These are phyloP conservation scores for Squalus acanthias DNA, from an alignment of 2,797 vertebrate genomes.

Conservation along the genomic window DNA sequence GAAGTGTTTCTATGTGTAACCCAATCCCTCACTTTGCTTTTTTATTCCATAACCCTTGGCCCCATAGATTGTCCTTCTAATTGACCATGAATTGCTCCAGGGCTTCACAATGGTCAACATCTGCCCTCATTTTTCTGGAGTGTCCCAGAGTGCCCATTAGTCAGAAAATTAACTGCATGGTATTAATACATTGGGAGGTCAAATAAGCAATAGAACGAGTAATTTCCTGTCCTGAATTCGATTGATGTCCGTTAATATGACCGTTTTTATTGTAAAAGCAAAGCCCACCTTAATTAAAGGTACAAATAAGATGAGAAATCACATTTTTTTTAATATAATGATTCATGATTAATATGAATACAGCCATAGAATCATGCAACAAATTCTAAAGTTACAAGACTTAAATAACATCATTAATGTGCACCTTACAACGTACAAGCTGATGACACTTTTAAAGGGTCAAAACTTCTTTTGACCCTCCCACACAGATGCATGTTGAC, in stretches of 20 bases:
- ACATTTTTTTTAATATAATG: not conserved
- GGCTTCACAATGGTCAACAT: constrained; percentile 37
- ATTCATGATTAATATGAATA: not conserved
- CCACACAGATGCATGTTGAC: not conserved
- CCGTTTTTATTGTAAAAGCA: not conserved
- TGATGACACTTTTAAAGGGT: not conserved
- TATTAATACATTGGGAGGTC: constrained; percentile 36
- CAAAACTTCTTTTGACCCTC: not conserved
- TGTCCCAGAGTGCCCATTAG: constrained; percentile 34
- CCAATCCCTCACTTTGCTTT: constrained; percentile 42
- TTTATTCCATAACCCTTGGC: constrained; percentile 46
- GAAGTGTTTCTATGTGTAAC: constrained; percentile 42
- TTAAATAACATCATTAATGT: not conserved
- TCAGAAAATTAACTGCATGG: constrained; percentile 36
- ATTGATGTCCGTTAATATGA: constrained; percentile 14
- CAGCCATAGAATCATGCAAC: not conserved
- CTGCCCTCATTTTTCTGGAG: constrained; percentile 29
- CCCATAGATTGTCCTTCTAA: constrained; percentile 38
- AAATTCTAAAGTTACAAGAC: not conserved
- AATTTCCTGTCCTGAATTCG: constrained; percentile 6
- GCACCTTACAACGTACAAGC: not conserved
- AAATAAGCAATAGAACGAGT: constrained; percentile 34
- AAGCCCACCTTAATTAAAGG: not conserved
- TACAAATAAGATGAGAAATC: not conserved
- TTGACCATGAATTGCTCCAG: constrained; percentile 40